These are phyloP conservation scores for Hofmannophila pseudospretella DNA, from an alignment of 2,888 invertebrate genomes.

Conservation along the genomic window DNA sequence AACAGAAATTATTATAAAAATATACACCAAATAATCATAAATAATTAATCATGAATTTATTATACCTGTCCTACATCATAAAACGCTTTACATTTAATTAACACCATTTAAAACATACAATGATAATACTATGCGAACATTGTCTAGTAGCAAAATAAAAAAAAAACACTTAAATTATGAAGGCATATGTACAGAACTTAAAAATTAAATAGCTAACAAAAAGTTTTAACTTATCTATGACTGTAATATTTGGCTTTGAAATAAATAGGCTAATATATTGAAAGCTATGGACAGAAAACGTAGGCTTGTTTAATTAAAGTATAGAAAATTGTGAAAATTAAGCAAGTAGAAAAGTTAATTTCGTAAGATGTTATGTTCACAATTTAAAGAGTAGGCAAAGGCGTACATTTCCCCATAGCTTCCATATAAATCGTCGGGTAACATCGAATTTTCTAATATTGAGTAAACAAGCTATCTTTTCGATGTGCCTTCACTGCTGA, in stretches of 20 bases:
- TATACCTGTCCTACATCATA: conserved; percentile 17
- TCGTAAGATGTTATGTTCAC: neutral
- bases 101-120: conserved; percentile 66
- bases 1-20: conserved; percentile 38
- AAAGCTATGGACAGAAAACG: conserved; percentile 58
- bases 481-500: conserved; percentile 64
- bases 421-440: conserved; percentile 74
- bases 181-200: conserved; percentile 71
- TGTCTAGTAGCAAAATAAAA: conserved; percentile 47
- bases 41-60: conserved; percentile 44
- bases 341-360: neutral
- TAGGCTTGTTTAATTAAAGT: conserved; percentile 1
- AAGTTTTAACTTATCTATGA: conserved; percentile 67
- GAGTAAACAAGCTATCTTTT: conserved; percentile 62
- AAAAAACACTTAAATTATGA: conserved; percentile 58
- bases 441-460: conserved; percentile 65
- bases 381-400: conserved; percentile 15
- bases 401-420: conserved; percentile 57
- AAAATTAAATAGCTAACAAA: conserved; percentile 66
- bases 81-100: conserved; percentile 67
- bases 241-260: conserved; percentile 77
- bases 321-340: neutral
- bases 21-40: conserved; percentile 70
- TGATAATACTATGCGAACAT: conserved; percentile 69
- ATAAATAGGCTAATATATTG: conserved; percentile 75